Base-by-base conservation (phyloP, 2,797 vertebrate genomes). In the Sardinella longiceps region DNA sequence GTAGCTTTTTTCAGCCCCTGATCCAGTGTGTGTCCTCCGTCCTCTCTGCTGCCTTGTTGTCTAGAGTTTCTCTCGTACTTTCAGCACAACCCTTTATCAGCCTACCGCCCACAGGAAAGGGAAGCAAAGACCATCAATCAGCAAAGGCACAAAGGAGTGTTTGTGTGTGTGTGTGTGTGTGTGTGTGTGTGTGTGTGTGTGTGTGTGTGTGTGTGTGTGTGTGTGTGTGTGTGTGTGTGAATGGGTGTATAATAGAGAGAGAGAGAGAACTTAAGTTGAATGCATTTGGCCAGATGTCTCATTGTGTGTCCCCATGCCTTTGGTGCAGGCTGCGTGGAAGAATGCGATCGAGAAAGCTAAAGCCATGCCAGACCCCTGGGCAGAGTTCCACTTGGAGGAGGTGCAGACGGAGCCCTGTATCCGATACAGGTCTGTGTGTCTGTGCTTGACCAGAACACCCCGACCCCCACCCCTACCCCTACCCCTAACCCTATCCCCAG, bases 291-390 rank as follows among this genome's bases (percentile, higher is more conserved):
- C 18, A 20, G 70, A 43, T 37, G 4, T 6, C 33, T 85, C 15
- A 81, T 9, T 80, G 33, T 2, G 0, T 82, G 5, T 88, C 84
- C 84, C 33, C 56, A 60, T n/a, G 80, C 90, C 66, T 37, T 81
- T 88, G 85, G n/a, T 81, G 51, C 91, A 99, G 98, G 96, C 96
- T 50, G 87, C 95, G 5, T 99, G 98, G 98, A 98, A 96, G 84
- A 92, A 97, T n/a, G 98, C 98, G 0, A 96, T 99, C 0, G 90
- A 96, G 91, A 99, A 99, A 88, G 98, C 98, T 84, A 98, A 94
- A 90, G 95, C 96, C 81, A 98, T 98, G 97, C 98, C 98, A 0
- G 98, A 99, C 91, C 98, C 98, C 0, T 99, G 98, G 98, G 98
- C 98, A 0, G 95, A 98, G 90, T 99, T 99, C 87, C 98, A 99